Evolutionary conservation across 2,113 vertebrate genomes (phyloP), one percentile per base, ranked within the genome.

Genomic region (Eulacestoma nigropectus): DNA sequence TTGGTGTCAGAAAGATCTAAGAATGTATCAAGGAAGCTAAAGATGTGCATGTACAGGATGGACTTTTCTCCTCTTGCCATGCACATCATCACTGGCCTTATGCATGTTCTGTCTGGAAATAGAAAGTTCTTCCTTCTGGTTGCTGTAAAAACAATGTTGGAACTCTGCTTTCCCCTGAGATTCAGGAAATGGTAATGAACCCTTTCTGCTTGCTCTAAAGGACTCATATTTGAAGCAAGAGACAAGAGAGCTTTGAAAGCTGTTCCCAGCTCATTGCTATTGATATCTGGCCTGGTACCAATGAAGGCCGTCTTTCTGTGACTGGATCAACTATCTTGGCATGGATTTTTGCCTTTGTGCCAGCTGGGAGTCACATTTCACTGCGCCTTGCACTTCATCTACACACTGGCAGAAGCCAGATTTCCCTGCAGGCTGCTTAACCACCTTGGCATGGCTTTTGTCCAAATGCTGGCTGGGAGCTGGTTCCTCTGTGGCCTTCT

Each of bases 271-370:
- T 53, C 85, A 25, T 29, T 80, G 32, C 79, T 90, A 20, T 50
- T 77, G 90, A 44, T 77, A 68, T 50, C 83, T 95, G 94, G 92
- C 92, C 55, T 64, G 9, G 11, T 77, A 78, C 73, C 84, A 91
- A 13, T 14, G 56, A 74, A 95, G n/a, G 60, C 60, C 60, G 2
- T 60, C 56, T 87, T 92, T 92, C 76, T 59, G 64, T 78, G 93
- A 60, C 91, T 95, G 83, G 88, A 95, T 97, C 89, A 96, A 96
- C 88, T 93, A 39, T 59, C 80, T 84, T 94, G 95, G 95, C 86
- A 57, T 20, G 39, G 23, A 29, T 59, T 84, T 84, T 88, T 91
- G 52, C 73, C 60, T 91, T 87, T 52, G 22, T 87, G 86, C 73
- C 94, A 94, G 56, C 47, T 91, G 77, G 47, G 89, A 96, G 77